Conservation (phyloP, 2,888 invertebrate species). For the Tipula unca region DNA sequence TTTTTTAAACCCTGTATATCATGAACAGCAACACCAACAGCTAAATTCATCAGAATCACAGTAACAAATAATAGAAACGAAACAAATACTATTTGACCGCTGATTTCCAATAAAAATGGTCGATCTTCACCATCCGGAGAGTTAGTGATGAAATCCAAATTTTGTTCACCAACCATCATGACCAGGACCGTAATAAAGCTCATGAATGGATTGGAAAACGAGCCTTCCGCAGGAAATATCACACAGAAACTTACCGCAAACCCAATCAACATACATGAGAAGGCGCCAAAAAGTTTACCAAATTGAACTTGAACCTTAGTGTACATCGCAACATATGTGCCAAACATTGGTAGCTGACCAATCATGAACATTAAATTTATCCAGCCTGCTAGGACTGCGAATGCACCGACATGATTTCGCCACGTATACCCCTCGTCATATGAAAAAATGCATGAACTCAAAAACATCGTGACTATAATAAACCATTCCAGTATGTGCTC, state of each 20-base stretch:
- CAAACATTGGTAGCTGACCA: slow-evolving; percentile 78
- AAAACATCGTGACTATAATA: slow-evolving; percentile 73
- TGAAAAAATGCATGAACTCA: slow-evolving; percentile 73
- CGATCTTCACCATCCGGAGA: slow-evolving; percentile 70
- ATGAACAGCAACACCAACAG: slow-evolving; percentile 81
- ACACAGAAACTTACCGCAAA: slow-evolving; percentile 85
- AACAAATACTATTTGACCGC: slow-evolving; percentile 74
- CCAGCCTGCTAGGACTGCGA: slow-evolving; percentile 79
- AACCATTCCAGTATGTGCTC: slow-evolving; percentile 86
- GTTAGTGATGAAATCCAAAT: slow-evolving; percentile 64
- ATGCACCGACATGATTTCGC: slow-evolving; percentile 81
- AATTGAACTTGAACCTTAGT: slow-evolving; percentile 82
- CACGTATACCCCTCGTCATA: slow-evolving; percentile 68
- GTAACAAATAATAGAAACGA: slow-evolving; percentile 75
- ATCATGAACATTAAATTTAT: slow-evolving; percentile 87
- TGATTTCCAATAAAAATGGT: slow-evolving; percentile 66
- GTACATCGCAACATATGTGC: slow-evolving; percentile 86
- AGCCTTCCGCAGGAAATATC: slow-evolving; percentile 73
- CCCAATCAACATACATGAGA: slow-evolving; percentile 74
- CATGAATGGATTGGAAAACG: slow-evolving; percentile 76
- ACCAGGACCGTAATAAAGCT: slow-evolving; percentile 76
- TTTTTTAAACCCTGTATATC: slow-evolving; percentile 80
- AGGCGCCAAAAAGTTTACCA: slow-evolving; percentile 75
- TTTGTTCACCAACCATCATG: slow-evolving; percentile 84
- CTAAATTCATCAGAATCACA: slow-evolving; percentile 74